These are phyloP conservation scores for Heteronetta atricapilla DNA, from an alignment of 2,113 vertebrate genomes.

Conservation along the genomic window DNA sequence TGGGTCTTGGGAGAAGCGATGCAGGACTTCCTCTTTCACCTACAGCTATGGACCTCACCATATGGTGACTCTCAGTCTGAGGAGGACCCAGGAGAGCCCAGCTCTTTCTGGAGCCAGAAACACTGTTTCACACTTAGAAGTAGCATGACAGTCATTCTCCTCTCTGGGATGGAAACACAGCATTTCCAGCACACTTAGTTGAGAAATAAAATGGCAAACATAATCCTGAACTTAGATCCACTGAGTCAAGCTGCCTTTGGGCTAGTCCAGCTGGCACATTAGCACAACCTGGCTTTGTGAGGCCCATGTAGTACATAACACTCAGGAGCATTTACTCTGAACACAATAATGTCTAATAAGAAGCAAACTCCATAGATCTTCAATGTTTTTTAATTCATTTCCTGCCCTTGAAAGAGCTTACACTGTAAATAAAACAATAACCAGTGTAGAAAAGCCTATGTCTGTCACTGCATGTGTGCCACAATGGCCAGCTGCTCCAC, in stretches of 20 bases:
- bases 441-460: background rate
- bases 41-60: background rate
- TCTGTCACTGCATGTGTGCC: background rate
- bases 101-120: background rate
- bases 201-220: background rate
- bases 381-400: slow-evolving; percentile 4
- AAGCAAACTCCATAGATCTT: background rate
- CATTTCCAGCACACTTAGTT: background rate
- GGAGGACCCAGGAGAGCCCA: background rate
- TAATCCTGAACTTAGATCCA: slow-evolving; percentile 7
- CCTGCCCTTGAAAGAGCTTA: background rate
- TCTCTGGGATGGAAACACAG: background rate
- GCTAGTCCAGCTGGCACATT: background rate
- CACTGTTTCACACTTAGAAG: background rate
- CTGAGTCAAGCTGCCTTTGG: background rate
- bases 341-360: background rate
- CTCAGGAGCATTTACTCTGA: background rate
- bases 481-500: background rate
- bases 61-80: background rate
- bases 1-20: background rate
- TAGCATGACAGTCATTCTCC: background rate
- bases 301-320: background rate
- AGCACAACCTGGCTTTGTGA: slow-evolving; percentile 1
- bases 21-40: background rate
- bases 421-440: slow-evolving; percentile 26